Percentiles rank a stretch among this genome's conserved stretches.
Evolutionary conservation across 2,888 invertebrate species (phyloP).

Genomic region (Crocallis elinguaria): DNA sequence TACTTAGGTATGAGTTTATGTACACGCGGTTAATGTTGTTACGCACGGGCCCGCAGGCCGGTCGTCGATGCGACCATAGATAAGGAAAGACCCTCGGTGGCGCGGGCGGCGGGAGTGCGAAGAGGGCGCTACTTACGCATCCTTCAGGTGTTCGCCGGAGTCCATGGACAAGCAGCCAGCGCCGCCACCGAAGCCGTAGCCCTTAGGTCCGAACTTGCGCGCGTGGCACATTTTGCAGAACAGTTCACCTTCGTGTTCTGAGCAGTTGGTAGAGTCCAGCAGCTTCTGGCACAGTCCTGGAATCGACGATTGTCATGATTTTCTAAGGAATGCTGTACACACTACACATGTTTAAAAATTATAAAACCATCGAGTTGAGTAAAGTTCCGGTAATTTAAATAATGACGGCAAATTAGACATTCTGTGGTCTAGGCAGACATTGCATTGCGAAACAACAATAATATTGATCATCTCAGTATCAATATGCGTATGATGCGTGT

Average conservation of each 20-base stretch:
- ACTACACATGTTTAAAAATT: no score
- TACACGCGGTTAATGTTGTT: constrained; percentile 84
- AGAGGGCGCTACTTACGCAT: constrained; percentile 88
- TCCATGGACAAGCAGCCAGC: constrained; percentile 99
- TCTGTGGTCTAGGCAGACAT: no score
- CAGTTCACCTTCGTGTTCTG: constrained; percentile 98
- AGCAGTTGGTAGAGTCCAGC: constrained; percentile 99
- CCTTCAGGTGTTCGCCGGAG: constrained; percentile 94
- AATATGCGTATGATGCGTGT: no score
- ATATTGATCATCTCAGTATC: no score
- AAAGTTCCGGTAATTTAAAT: no score
- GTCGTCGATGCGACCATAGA: constrained; percentile 76
- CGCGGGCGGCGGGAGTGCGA: constrained; percentile 80
- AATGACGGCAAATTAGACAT: no score
- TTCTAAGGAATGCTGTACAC: background rate
- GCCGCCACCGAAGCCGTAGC: constrained; percentile 99
- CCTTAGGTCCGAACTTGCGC: constrained; percentile 99
- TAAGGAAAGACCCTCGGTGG: constrained; percentile 85
- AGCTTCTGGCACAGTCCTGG: constrained; percentile 98
- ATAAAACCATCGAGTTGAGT: no score
- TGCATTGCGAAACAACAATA: no score
- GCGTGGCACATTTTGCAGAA: constrained; percentile 99
- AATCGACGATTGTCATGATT: constrained; percentile 18
- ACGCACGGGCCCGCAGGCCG: constrained; percentile 81
- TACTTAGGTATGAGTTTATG: constrained; percentile 79